Evolutionary conservation across 2,113 vertebrate species (phyloP).

Genomic region (Poeciliopsis occidentalis): DNA sequence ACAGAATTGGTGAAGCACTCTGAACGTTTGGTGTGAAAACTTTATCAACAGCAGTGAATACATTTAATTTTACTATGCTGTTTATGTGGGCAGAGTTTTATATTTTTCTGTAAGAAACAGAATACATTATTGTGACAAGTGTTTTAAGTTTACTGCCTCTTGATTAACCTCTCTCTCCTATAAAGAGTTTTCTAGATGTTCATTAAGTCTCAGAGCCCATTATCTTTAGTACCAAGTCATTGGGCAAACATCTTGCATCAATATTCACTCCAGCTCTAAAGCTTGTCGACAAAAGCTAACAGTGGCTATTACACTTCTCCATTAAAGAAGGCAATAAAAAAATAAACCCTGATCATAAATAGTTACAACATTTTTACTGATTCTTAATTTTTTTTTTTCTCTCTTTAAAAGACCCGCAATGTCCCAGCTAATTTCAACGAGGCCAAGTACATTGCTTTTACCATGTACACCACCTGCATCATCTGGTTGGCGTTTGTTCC

Average conservation of each 20-base stretch:
- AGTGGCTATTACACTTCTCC: not conserved
- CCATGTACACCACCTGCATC: slow-evolving; percentile 99
- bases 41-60: too few relatives aligned
- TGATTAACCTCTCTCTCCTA: slow-evolving; percentile 2
- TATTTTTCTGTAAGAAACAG: slow-evolving; percentile 27
- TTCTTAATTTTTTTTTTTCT: slow-evolving; percentile 4
- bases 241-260: not conserved
- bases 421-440: slow-evolving; percentile 99
- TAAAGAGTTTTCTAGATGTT: not conserved
- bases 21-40: too few relatives aligned
- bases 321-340: not conserved
- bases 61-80: not conserved
- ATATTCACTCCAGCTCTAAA: not conserved
- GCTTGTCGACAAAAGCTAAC: not conserved
- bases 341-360: not conserved
- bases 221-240: not conserved
- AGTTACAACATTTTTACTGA: not conserved
- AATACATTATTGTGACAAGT: not conserved
- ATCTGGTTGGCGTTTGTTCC: slow-evolving; percentile 99
- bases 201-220: too few relatives aligned
- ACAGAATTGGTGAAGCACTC: not conserved
- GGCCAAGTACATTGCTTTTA: slow-evolving; percentile 98
- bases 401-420: slow-evolving; percentile 85
- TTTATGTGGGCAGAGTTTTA: slow-evolving; percentile 40
- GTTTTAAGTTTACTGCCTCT: not conserved